These are phyloP conservation scores for Drosophila gunungcola DNA, from an alignment of 1,140 invertebrate genomes.

Conservation along the genomic window DNA sequence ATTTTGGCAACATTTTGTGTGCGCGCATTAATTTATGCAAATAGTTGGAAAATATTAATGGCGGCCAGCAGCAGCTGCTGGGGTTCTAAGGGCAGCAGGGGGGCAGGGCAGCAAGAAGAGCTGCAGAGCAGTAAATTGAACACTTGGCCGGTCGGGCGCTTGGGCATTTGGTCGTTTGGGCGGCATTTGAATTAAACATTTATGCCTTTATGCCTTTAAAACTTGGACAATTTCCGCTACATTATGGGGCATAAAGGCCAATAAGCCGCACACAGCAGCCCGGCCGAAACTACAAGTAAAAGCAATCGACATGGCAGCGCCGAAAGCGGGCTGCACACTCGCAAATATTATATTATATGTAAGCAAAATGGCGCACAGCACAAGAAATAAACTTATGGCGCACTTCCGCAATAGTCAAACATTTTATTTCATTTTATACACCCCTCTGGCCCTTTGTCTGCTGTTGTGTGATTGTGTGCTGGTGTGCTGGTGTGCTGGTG, in stretches of 20 bases:
- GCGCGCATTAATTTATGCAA: conserved; percentile 80
- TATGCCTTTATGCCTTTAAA: conserved; percentile 65
- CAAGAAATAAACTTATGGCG: conserved; percentile 80
- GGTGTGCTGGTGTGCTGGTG: conserved; percentile 4
- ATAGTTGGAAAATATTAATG: conserved; percentile 83
- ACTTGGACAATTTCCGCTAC: conserved; percentile 80
- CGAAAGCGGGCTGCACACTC: conserved; percentile 38
- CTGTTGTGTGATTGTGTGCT: conserved; percentile 8
- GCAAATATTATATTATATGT: conserved; percentile 39
- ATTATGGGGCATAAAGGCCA: conserved; percentile 76
- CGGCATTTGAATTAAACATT: conserved; percentile 72
- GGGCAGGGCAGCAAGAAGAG: conserved; percentile 11
- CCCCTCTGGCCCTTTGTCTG: conserved; percentile 12
- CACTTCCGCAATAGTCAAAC: conserved; percentile 81
- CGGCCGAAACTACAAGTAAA: conserved; percentile 14
- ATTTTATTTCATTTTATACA: conserved; percentile 77
- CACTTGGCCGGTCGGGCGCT: conserved; percentile 24
- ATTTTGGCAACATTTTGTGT: conserved; percentile 80
- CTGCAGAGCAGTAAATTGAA: conserved; percentile 57
- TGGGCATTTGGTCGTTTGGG: conserved; percentile 43
- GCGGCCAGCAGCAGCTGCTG: conserved; percentile 62
- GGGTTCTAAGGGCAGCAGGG: neutral
- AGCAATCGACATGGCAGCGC: conserved; percentile 25
- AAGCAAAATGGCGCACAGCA: conserved; percentile 76
- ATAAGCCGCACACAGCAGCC: conserved; percentile 52